phyloP scores from a whole-genome alignment of 53 echinoderm and acorn worm genomes.

The Arbacia lixula region DNA sequence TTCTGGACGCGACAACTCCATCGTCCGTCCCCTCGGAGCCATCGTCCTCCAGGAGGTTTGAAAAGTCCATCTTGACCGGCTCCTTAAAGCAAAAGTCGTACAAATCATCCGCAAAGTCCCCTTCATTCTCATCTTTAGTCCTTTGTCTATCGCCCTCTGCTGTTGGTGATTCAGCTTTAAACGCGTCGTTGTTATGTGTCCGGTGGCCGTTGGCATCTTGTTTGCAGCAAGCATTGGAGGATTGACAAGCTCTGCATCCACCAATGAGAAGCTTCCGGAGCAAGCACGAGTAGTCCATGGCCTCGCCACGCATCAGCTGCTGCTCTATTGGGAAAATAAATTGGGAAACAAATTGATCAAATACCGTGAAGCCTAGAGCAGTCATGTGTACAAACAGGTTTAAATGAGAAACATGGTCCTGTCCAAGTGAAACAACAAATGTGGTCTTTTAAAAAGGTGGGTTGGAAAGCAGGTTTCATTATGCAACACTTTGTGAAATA shows the following conservation, averaged over 20 bases:
- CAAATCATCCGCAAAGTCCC: conserved; percentile 12
- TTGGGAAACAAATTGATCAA: no score
- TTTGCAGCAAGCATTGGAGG: background rate
- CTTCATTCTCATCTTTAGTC: background rate
- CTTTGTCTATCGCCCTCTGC: no score
- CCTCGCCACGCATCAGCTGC: conserved; percentile 27
- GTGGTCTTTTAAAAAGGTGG: no score
- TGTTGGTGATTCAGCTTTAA: no score
- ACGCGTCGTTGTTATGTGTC: no score
- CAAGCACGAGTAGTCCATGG: conserved; percentile 14
- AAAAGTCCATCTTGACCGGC: conserved; percentile 4
- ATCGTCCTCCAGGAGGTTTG: background rate
- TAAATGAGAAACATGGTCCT: no score
- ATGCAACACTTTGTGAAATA: no score
- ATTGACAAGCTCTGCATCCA: background rate
- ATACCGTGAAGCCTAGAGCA: background rate
- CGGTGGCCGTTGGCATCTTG: no score
- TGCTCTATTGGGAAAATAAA: no score
- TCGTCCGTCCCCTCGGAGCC: background rate
- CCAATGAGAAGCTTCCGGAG: conserved; percentile 5
- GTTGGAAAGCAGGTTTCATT: no score
- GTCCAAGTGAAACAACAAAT: no score
- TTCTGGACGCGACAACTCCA: background rate
- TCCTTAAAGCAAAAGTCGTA: conserved; percentile 37
- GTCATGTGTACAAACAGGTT: no score